phyloP scores from a whole-genome alignment of 2,888 invertebrate genomes.

The Conistra vaccinii region DNA sequence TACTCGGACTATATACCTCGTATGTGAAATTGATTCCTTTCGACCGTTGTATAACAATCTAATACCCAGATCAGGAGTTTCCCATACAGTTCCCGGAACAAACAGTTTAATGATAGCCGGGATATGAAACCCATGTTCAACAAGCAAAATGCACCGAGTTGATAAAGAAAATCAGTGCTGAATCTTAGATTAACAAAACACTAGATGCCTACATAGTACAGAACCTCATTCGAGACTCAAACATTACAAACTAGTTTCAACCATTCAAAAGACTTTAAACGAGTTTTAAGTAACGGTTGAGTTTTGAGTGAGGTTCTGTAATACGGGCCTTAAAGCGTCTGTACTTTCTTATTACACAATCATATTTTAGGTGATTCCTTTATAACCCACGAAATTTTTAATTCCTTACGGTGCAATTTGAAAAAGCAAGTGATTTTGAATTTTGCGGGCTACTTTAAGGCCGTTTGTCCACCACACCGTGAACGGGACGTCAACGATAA shows the following conservation, averaged over 20 bases:
- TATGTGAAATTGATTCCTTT: no score
- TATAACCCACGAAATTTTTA: not conserved
- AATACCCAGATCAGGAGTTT: conserved; percentile 84
- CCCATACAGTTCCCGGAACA: conserved; percentile 85
- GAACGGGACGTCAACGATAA: no score
- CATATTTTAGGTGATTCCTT: not conserved
- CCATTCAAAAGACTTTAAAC: no score
- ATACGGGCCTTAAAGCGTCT: not conserved
- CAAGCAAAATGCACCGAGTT: conserved; percentile 87
- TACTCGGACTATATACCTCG: no score
- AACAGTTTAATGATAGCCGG: conserved; percentile 84
- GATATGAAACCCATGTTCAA: conserved; percentile 88
- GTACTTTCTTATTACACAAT: not conserved
- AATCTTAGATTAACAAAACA: not conserved
- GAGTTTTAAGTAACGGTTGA: no score
- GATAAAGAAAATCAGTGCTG: conserved; percentile 65
- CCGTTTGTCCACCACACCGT: no score
- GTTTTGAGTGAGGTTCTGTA: no score
- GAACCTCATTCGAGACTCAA: no score
- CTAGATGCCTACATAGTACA: not conserved
- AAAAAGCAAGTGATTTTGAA: not conserved
- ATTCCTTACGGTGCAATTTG: not conserved
- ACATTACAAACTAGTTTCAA: no score
- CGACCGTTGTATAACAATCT: no score
- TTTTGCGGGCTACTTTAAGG: no score